Evolutionary conservation across 2,797 vertebrate species (phyloP), one percentile per base, ranked within the genome.

Genomic region (Heliangelus exortis): DNA sequence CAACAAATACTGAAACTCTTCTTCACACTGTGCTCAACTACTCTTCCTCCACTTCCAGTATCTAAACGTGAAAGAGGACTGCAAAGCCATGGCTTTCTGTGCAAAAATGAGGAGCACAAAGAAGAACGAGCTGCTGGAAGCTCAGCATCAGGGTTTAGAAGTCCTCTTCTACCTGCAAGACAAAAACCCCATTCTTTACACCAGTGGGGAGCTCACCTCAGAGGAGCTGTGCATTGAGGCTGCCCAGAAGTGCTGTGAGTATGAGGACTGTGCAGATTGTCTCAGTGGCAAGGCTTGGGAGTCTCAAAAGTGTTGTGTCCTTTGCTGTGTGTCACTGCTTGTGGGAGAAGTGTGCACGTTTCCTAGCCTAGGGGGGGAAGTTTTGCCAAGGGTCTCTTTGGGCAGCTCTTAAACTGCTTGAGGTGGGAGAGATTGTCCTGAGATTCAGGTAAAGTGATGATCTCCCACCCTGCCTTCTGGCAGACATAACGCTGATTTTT

Each of bases 21-120:
- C 39, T 50, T 53, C 47, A 9, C 4, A 0, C 33, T 68, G 78
- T 59, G 14, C 71, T 59, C 29, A 19, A 23, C 47, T 67, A 1
- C 55, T 62, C 54, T 41, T 81, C 85, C 68, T 87, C 28, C 29
- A 0, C 19, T 45, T 89, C 12, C 92, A 99, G 99, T 97, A 98
- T 98, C 98, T 99, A 98, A 98, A 98, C 94, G 98, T 98, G 95
- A 98, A 97, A 97, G 97, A 98, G 96, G 97, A 98, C 95, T 98
- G 97, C 95, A 97, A 98, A 99, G 98, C 98, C 94, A 98, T 99
- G 98, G 99, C 99, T 98, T 99, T 99, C 97, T 99, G 99, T 98
- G 98, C 98, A 91, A 99, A 99, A 97, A 99, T 99, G 98, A 98
- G 98, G 98, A 98, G 96, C 97, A 98, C 98, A 39, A 98, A 96